Evolutionary conservation across 2,888 invertebrate species (phyloP).

Genomic region (Panopea generosa): DNA sequence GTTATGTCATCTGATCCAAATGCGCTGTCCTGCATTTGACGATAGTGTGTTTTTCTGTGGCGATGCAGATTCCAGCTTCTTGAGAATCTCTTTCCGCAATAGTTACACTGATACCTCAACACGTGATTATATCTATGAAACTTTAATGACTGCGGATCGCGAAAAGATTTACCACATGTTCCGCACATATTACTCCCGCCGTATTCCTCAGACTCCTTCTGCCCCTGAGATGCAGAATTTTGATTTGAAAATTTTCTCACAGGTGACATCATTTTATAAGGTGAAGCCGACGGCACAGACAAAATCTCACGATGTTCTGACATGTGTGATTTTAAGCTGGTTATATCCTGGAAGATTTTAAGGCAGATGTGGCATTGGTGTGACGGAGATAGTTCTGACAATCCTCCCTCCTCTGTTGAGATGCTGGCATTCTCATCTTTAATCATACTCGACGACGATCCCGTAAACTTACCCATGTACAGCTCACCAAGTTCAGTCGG

Average conservation of each 20-base stretch:
- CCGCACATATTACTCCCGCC: constrained; percentile 64
- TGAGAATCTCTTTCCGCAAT: constrained; percentile 70
- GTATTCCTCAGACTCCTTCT: constrained; percentile 44
- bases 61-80: constrained; percentile 71
- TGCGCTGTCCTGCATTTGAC: constrained; percentile 52
- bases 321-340: constrained; percentile 62
- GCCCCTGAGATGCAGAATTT: constrained; percentile 19
- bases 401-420: constrained; percentile 38
- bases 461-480: constrained; percentile 20
- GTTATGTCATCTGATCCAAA: constrained; percentile 40
- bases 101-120: constrained; percentile 67
- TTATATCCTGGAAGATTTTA: constrained; percentile 53
- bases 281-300: constrained; percentile 44
- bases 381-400: constrained; percentile 21
- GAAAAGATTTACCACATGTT: constrained; percentile 70
- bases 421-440: constrained; percentile 30
- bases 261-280: constrained; percentile 63
- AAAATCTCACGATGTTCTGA: constrained; percentile 59
- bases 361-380: constrained; percentile 69
- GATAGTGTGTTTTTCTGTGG: constrained; percentile 69
- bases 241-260: constrained; percentile 49
- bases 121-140: constrained; percentile 72
- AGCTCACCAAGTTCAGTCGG: constrained; percentile 19
- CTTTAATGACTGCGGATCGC: constrained; percentile 68
- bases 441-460: constrained; percentile 13